Conservation (phyloP, 2,888 invertebrate genomes). For the Diplazon laetatorius region DNA sequence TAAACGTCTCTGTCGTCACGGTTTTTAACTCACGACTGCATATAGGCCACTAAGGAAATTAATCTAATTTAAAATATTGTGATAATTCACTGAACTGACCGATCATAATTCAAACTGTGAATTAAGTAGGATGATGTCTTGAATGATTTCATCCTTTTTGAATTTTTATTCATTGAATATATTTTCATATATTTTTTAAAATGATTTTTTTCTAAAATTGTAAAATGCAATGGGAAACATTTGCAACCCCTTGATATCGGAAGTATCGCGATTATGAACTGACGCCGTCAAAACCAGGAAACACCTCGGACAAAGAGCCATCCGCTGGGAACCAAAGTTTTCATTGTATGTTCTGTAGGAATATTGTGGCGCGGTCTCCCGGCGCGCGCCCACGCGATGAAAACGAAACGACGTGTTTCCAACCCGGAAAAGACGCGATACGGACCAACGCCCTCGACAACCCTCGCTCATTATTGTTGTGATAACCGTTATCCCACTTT, state of each 20-base stretch:
- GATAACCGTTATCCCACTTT: constrained; percentile 50
- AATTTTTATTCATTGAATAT: too few species aligned
- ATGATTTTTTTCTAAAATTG: too few species aligned
- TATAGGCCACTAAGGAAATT: too few species aligned
- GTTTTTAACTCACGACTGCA: too few species aligned
- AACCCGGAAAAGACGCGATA: constrained; percentile 7
- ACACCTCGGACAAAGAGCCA: background rate
- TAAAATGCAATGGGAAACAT: too few species aligned
- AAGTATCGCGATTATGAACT: background rate
- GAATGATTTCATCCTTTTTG: too few species aligned
- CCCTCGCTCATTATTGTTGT: constrained; percentile 39
- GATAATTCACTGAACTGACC: too few species aligned
- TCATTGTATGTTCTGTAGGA: background rate
- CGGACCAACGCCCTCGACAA: constrained; percentile 30
- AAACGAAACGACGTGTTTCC: constrained; percentile 1
- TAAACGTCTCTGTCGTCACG: background rate
- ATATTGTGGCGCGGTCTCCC: background rate
- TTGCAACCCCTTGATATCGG: background rate
- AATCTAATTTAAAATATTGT: too few species aligned
- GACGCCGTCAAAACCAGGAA: background rate
- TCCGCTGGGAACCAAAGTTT: constrained; percentile 8
- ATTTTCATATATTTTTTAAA: too few species aligned
- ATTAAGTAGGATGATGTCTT: too few species aligned
- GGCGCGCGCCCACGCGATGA: too few species aligned
- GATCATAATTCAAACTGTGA: too few species aligned